These are phyloP conservation scores for Heterotis niloticus DNA, from an alignment of 2,113 vertebrate genomes.

Conservation along the genomic window DNA sequence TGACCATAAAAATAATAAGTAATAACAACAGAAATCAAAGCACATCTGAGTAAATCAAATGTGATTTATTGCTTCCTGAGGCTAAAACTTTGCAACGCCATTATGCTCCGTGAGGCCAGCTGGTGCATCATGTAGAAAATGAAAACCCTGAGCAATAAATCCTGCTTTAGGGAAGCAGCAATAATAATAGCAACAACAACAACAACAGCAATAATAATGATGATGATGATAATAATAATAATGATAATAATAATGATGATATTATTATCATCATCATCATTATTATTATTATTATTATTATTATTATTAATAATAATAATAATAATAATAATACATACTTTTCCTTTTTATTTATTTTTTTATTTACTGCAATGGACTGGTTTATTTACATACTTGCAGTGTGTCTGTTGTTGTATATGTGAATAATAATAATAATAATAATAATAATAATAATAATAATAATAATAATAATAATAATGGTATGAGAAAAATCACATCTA, in stretches of 20 bases:
- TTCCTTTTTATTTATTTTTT: too few species aligned
- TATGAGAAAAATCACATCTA: too few species aligned
- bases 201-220: not conserved
- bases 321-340: not conserved
- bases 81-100: not conserved
- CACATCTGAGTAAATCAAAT: conserved; percentile 2
- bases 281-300: too few species aligned
- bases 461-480: too few species aligned
- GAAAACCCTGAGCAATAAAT: not conserved
- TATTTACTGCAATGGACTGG: too few species aligned
- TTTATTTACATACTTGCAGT: too few species aligned
- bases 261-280: too few species aligned
- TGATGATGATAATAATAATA: not conserved
- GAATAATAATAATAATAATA: too few species aligned
- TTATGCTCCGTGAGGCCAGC: not conserved
- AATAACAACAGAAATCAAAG: not conserved
- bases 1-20: conserved; percentile 11
- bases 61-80: conserved; percentile 4
- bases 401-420: too few species aligned
- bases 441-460: too few species aligned
- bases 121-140: not conserved
- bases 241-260: not conserved
- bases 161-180: not conserved
- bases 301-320: not conserved
- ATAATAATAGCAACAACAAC: not conserved